phyloP scores from a whole-genome alignment of 1,140 invertebrate genomes.

The Drosophila gunungcola region DNA sequence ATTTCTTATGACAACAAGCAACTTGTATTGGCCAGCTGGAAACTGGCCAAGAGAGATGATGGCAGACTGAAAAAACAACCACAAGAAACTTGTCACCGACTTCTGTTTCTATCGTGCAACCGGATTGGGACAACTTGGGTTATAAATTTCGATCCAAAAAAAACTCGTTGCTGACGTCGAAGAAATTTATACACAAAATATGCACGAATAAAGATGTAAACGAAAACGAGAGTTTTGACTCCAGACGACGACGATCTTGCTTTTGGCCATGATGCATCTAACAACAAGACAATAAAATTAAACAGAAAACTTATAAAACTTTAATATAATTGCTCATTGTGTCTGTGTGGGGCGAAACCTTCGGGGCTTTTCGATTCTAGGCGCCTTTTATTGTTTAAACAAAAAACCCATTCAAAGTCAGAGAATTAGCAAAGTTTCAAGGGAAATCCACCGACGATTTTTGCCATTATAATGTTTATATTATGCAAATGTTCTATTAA shows the following conservation, averaged over 20 bases:
- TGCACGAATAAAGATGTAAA: constrained; percentile 65
- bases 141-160: constrained; percentile 61
- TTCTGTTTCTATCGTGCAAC: constrained; percentile 63
- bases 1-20: constrained; percentile 66
- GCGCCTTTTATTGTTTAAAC: constrained; percentile 40
- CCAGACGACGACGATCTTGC: constrained; percentile 15
- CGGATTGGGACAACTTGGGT: constrained; percentile 53
- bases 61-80: constrained; percentile 16
- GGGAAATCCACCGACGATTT: constrained; percentile 25
- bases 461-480: constrained; percentile 35
- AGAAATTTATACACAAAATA: constrained; percentile 59
- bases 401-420: constrained; percentile 35
- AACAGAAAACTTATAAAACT: constrained; percentile 33
- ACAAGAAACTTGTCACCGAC: constrained; percentile 33
- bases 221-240: constrained; percentile 67
- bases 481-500: constrained; percentile 30
- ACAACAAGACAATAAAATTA: constrained; percentile 24
- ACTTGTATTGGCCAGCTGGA: constrained; percentile 29
- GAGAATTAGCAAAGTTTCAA: constrained; percentile 69
- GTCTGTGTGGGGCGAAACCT: constrained; percentile 27
- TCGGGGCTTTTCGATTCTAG: constrained; percentile 34
- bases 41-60: constrained; percentile 31
- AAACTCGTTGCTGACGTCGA: constrained; percentile 75
- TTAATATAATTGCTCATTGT: constrained; percentile 64
- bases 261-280: constrained; percentile 39